Evolutionary conservation across 2,113 vertebrate species (phyloP), one percentile per base, ranked within the genome.

Genomic region (Ceuthmochares aereus): DNA sequence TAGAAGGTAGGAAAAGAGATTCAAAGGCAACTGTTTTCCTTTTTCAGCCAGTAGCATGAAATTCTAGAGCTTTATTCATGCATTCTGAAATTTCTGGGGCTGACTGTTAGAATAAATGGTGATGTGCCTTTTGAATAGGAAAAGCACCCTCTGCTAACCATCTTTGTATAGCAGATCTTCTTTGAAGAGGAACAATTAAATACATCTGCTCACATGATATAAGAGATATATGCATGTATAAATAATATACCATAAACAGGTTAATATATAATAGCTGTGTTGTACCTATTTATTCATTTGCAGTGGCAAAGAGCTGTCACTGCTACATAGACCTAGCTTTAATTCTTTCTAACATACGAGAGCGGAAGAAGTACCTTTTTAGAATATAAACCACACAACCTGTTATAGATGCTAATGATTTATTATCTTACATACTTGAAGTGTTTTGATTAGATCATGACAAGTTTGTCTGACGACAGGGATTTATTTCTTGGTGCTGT

Each of bases 391-490:
- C 5, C 86, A 84, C 34, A 49, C 90, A 91, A 87, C 90, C 91
- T 90, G 92, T 93, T 96, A 94, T 52, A 59, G 91, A 95, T 96
- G 95, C 93, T 96, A 93, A 93, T 93, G 96, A 92, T 96, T 96
- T 95, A 96, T 94, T 96, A 93, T 95, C 95, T 97, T 93, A 68
- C 10, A 14, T 56, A 21, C 79, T 96, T 96, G 95, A 97, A 97
- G 55, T 96, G 95, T 97, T 97, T 95, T 96, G 95, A 96, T 96
- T 95, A 95, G 88, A 47, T 90, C 69, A 55, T 96, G 96, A 96
- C 96, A 95, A 89, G 83, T 97, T 96, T 90, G 85, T 93, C 77
- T 95, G 93, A 96, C 34, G 90, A 81, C 56, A 54, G 83, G 88
- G 72, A 95, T 94, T 93, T 94, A 90, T 94, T 95, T 93, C 93